Conservation (phyloP, 2,113 vertebrate species). For the Empidonax traillii region DNA sequence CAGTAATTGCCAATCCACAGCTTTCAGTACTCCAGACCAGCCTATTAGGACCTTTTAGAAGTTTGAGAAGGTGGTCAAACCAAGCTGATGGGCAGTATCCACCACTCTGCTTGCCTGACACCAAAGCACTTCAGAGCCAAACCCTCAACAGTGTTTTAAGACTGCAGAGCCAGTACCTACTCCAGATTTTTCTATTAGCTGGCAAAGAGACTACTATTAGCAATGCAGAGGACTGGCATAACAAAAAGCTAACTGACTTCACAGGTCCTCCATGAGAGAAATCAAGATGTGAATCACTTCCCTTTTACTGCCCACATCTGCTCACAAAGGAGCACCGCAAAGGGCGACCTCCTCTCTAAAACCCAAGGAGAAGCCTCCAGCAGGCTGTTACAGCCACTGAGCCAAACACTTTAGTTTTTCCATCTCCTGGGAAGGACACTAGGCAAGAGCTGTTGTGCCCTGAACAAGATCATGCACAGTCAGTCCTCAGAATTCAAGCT, state of each 20-base stretch:
- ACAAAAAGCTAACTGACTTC: not conserved
- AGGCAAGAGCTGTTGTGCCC: not conserved
- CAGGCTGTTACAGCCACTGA: not conserved
- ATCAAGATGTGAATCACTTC: fast-evolving
- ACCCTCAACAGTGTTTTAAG: not conserved
- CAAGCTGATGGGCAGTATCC: not conserved
- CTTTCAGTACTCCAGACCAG: not conserved
- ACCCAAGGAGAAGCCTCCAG: not conserved
- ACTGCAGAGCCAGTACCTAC: not conserved
- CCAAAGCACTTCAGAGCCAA: not conserved
- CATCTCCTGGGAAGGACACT: not conserved
- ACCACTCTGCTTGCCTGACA: not conserved
- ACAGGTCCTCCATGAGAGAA: not conserved
- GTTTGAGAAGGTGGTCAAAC: not conserved
- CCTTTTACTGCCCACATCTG: not conserved
- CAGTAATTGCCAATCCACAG: not conserved
- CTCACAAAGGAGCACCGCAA: not conserved
- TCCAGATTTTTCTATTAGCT: not conserved
- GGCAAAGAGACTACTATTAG: not conserved
- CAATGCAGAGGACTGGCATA: not conserved
- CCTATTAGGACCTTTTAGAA: not conserved
- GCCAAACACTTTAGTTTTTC: not conserved
- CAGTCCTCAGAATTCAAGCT: not conserved
- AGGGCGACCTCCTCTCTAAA: not conserved
- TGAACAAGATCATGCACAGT: not conserved